A percentile compares a stretch with the other conserved stretches of the same genome.
Evolutionary conservation across 2,888 invertebrate genomes (phyloP).

Genomic region (Sphecodes monilicornis): DNA sequence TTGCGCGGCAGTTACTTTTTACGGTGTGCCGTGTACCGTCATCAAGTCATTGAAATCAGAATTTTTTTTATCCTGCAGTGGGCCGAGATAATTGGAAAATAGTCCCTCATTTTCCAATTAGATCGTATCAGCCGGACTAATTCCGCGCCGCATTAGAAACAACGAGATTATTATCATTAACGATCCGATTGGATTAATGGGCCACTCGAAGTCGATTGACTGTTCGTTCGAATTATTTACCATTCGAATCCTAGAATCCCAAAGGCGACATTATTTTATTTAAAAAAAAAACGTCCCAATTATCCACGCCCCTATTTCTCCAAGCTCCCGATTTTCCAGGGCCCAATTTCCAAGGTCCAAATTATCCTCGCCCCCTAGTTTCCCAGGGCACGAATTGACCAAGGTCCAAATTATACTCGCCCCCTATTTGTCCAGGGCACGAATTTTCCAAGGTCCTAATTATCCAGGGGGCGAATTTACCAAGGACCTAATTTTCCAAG

Average conservation of each 20-base stretch:
- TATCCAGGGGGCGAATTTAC: no score
- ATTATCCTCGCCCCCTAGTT: no score
- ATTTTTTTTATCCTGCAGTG: no score
- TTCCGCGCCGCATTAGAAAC: constrained; percentile 43
- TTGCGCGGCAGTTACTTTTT: constrained; percentile 25
- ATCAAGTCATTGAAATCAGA: constrained; percentile 35
- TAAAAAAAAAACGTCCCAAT: background rate
- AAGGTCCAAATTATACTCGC: no score
- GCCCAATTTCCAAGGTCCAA: no score
- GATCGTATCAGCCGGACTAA: constrained; percentile 39
- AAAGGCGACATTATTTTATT: background rate
- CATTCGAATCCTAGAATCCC: no score
- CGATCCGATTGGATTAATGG: constrained; percentile 38
- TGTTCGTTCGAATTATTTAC: constrained; percentile 35
- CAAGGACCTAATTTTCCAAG: no score
- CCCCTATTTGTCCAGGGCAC: no score
- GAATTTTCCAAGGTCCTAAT: no score
- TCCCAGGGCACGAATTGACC: no score
- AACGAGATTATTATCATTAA: constrained; percentile 54
- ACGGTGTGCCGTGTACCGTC: background rate
- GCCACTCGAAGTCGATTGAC: constrained; percentile 27
- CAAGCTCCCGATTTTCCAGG: no score
- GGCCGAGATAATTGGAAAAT: constrained; percentile 45
- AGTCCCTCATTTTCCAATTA: constrained; percentile 52
- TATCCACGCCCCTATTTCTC: no score